phyloP scores from a whole-genome alignment of 2,888 invertebrate species.

The Sthenelais limicola region DNA sequence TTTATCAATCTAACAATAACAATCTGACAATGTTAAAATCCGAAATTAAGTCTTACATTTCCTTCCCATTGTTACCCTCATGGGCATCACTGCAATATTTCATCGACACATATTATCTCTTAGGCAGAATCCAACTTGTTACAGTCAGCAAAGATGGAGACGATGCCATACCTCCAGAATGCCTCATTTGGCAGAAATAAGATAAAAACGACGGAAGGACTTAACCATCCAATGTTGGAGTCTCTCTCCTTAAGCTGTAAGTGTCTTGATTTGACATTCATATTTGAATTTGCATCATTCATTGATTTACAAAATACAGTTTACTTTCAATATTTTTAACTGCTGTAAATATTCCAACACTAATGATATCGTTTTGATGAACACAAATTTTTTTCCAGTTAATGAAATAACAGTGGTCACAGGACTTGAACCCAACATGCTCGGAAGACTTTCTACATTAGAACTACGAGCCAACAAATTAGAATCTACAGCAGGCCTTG shows the following conservation, averaged over 20 bases:
- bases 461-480: constrained; percentile 71
- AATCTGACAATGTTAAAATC: too few species aligned
- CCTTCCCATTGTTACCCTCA: background rate
- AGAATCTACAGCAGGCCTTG: constrained; percentile 66
- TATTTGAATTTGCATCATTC: background rate
- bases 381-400: constrained; percentile 56
- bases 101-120: too few species aligned
- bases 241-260: constrained; percentile 69
- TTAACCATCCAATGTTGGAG: constrained; percentile 71
- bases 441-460: constrained; percentile 67
- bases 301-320: background rate
- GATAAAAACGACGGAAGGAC: constrained; percentile 66
- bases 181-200: constrained; percentile 70
- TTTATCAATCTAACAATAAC: background rate
- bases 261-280: constrained; percentile 45
- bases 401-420: constrained; percentile 65
- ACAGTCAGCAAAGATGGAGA: constrained; percentile 63
- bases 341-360: background rate
- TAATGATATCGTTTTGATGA: background rate
- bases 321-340: background rate
- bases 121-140: constrained; percentile 59
- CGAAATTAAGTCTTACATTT: background rate
- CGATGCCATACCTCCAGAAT: constrained; percentile 69
- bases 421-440: constrained; percentile 63
- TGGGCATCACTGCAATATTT: background rate